These are phyloP conservation scores for Myotis pilosus DNA, from an alignment of 2,797 vertebrate species.

Conservation along the genomic window DNA sequence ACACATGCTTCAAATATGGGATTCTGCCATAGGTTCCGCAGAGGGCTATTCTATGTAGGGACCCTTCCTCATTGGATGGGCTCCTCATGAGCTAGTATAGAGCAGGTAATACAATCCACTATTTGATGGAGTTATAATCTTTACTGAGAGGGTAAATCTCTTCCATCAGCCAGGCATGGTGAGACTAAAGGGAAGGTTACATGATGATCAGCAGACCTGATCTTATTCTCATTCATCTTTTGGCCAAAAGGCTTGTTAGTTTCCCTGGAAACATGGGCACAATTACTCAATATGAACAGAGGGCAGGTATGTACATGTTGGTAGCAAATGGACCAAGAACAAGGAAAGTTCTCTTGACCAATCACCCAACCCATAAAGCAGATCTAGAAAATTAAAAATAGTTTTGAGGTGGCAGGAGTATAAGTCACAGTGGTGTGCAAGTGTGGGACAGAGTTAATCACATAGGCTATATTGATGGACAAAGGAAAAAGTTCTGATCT, in stretches of 20 bases:
- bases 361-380: background rate
- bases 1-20: background rate
- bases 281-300: background rate
- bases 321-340: slow-evolving; percentile 7
- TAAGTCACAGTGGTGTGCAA: background rate
- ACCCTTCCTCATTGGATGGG: background rate
- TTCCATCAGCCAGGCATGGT: background rate
- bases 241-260: background rate
- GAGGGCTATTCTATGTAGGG: background rate
- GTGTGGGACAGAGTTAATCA: background rate
- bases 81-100: background rate
- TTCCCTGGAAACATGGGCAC: background rate
- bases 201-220: background rate
- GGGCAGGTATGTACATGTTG: background rate
- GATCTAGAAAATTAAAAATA: background rate
- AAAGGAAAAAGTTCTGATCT: slow-evolving; percentile 10
- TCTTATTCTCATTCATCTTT: background rate
- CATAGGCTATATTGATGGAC: background rate
- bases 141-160: background rate
- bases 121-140: background rate
- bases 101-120: background rate
- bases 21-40: background rate
- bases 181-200: background rate
- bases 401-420: background rate
- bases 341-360: background rate